Base-by-base conservation (phyloP, 2,113 vertebrate genomes). In the Circaetus cinerascens region DNA sequence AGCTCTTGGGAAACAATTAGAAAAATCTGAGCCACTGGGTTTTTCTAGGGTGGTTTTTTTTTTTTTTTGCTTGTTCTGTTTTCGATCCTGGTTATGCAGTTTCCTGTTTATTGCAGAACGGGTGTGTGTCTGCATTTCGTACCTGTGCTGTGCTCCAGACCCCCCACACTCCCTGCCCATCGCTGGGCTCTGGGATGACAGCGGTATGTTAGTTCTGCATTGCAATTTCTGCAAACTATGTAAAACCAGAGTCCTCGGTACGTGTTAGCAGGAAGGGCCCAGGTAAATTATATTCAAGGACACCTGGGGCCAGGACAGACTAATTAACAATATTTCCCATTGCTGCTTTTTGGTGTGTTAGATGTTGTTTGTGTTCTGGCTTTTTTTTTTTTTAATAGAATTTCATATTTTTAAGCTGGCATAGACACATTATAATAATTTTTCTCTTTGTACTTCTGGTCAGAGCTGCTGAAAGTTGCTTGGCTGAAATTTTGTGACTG, bases 81-180 rank as follows among this genome's bases (percentile, higher is more conserved):
- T 98, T 97, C 62, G 78, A 83, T 83, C 38, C 86, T 94, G 96
- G 88, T 93, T 85, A 77, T 13, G 23, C 78, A 74, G 95, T 90
- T 98, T 97, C 96, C 95, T 96, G 93, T 96, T 97, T 85, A 51
- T 78, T 85, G 86, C 95, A 82, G 95, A 88, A 82, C 5, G 80
- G 92, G 95, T 85, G 86, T 86, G 91, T 95, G 88, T 90, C 87
- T 88, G 71, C 21, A 4, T 53, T 22, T 40, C 2, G 3, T 40
- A 67, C 86, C 71, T 68, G 90, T 29, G 78, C 68, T 64, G 55
- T 15, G 46, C 75, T 74, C 56, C 62, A n/a, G 66, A n/a, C 19
- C 32, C 26, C 29, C 18, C 32, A 13, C 1, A 2, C 43, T 83
- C 68, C 50, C 40, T 38, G 59, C 57, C 72, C 25, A 2, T 19